A percentile compares a stretch with the other conserved stretches of the same genome.
Evolutionary conservation across 2,113 vertebrate species (phyloP).

Genomic region (Plectropomus leopardus): DNA sequence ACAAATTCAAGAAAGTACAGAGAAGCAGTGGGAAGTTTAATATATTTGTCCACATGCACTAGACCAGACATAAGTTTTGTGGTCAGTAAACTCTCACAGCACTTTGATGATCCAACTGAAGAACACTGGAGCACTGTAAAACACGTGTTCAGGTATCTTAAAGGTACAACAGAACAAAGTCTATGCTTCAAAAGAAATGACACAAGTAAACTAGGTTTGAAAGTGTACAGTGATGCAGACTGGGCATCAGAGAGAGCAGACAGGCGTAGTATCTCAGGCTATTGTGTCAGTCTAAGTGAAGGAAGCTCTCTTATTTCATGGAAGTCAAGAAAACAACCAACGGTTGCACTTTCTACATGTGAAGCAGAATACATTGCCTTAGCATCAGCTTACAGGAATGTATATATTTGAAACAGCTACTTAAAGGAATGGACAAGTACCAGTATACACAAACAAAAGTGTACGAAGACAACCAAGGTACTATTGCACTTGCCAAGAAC

Average conservation of each 20-base stretch:
- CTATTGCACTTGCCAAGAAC: constrained; percentile 14
- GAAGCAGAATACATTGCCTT: constrained; percentile 35
- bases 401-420: not conserved
- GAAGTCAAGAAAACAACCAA: constrained; percentile 28
- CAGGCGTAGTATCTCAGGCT: constrained; percentile 1
- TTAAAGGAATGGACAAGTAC: not conserved
- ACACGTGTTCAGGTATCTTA: not conserved
- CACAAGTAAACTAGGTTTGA: not conserved
- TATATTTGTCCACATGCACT: constrained; percentile 33
- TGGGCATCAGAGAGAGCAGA: constrained; percentile 18
- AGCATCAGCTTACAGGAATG: constrained; percentile 23
- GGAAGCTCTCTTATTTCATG: not conserved
- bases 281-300: constrained; percentile 21
- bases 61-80: constrained; percentile 29
- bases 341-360: constrained; percentile 6
- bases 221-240: constrained; percentile 12
- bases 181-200: not conserved
- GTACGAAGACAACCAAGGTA: constrained; percentile 28
- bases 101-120: constrained; percentile 9
- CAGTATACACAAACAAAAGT: constrained; percentile 1
- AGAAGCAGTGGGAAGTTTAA: constrained; percentile 34
- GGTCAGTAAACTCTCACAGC: constrained; percentile 30
- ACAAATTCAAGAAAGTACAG: not conserved
- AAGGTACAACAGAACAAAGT: constrained; percentile 3
- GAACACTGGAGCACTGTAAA: constrained; percentile 30